Base-by-base conservation (phyloP, 2,113 vertebrate species). In the Lycaon pictus region DNA sequence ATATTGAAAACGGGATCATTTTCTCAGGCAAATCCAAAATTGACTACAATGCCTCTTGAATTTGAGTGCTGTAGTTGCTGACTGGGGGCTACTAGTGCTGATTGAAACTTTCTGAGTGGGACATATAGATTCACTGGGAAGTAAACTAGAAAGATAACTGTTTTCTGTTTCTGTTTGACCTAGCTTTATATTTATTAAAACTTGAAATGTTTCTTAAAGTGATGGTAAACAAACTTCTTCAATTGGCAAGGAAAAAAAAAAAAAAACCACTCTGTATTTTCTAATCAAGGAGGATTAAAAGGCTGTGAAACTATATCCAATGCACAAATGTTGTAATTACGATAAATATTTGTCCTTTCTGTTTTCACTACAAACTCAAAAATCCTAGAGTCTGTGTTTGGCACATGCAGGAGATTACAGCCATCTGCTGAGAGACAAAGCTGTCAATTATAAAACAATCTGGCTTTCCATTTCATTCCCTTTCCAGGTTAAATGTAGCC, bases 321-420 rank as follows among this genome's bases (percentile, higher is more conserved):
- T 96, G 94, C 87, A 82, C 84, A 98, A 98, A 98, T 88, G 92
- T 69, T 97, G 69, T 90, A 97, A 98, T 98, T 98, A 96, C 0
- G 86, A 97, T 97, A 99, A 98, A 98, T 98, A 98, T 98, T 98
- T 98, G 88, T 96, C 81, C 95, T 98, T 97, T 97, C 92, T 98
- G 85, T 98, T 97, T 98, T 98, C 93, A 94, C 94, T 96, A 93
- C 96, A 97, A 96, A 95, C 93, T 97, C 79, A 97, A 86, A 98
- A 98, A 97, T 97, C 76, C 95, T 97, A 77, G 89, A 98, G 74
- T 90, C 71, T 35, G 80, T 97, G 76, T 97, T 99, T 98, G 94
- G 95, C 98, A 98, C 96, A 96, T 55, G 92, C 88, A 95, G 51
- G 48, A 98, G 97, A 98, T 93, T 97, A 96, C 17, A 98, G 93